Evolutionary conservation across 2,113 vertebrate species (phyloP), one percentile per base, ranked within the genome.

Genomic region (Hippoglossus stenolepis): DNA sequence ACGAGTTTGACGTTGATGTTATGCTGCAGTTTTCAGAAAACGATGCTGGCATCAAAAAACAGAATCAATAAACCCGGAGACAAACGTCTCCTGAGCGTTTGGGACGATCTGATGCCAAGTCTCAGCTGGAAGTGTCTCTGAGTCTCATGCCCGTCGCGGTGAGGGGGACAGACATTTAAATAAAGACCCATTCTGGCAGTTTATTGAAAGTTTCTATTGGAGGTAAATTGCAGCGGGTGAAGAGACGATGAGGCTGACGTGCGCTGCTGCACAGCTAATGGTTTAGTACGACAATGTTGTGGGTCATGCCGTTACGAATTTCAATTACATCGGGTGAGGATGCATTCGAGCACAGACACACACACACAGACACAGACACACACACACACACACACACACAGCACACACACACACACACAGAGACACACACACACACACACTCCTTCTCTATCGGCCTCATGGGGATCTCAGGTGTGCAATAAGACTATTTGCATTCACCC

Each of bases 301-400:
- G 62, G 75, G 82, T 79, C 85, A 74, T 1, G 72, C 74, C 23
- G 12, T 53, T 68, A 73, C 63, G 8, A 78, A 80, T 89, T 91
- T 83, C 82, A 85, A 83, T 92, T 90, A 85, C 77, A 76, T 18
- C 79, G 11, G 38, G 38, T 40, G 38, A 40, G 38, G 38, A 80
- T 77, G 24, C 35, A 62, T 6, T 2, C 4, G 2, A 4, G 5
- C 38, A 14, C 35, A 23, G 0, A 77, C 73, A 31, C 20, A 23
- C 3, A 77, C 73, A 77, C 70, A 14, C 56, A 59, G 28, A 43
- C 45, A 74, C 3, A 77, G 66, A 77, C 70, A 14, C 56, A 59
- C 38, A 53, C 65, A 57, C 26, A 24, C 38, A 54, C 15, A 45
- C 71, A 67, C 72, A 76, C n/a, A 63, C 64, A 60, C 51, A 24